Conservation (phyloP, 2,888 invertebrate species). For the Chymomyza amoena region DNA sequence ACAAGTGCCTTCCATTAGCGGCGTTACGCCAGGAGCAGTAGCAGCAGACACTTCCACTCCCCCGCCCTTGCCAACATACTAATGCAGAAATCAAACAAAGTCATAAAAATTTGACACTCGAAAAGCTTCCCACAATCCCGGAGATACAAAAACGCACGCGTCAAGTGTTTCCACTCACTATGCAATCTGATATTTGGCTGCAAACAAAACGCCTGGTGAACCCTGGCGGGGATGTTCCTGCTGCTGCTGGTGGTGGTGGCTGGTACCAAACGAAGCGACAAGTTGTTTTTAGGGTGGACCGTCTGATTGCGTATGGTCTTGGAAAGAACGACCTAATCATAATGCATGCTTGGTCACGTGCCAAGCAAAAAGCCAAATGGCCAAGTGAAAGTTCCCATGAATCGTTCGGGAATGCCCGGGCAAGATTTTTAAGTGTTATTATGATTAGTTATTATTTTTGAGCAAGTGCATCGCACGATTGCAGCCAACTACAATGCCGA, state of each 20-base stretch:
- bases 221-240: slow-evolving; percentile 21
- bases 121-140: slow-evolving; percentile 58
- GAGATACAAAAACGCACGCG: slow-evolving; percentile 46
- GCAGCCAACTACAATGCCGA: slow-evolving; percentile 42
- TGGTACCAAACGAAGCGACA: slow-evolving; percentile 13
- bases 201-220: slow-evolving; percentile 20
- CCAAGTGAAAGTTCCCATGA: slow-evolving; percentile 17
- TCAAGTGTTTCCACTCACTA: slow-evolving; percentile 44
- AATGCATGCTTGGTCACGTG: slow-evolving; percentile 72
- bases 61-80: too few species aligned
- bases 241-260: slow-evolving; percentile 26
- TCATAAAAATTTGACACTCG: slow-evolving; percentile 72
- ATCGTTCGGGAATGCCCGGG: slow-evolving; percentile 42
- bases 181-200: slow-evolving; percentile 68
- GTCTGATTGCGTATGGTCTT: slow-evolving; percentile 23
- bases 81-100: slow-evolving; percentile 66
- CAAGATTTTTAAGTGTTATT: slow-evolving; percentile 58
- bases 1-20: slow-evolving; percentile 71
- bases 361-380: slow-evolving; percentile 42
- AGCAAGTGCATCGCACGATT: slow-evolving; percentile 50
- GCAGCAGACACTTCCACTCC: neutral
- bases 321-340: slow-evolving; percentile 63
- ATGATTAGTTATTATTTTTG: slow-evolving; percentile 64
- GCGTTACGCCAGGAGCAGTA: slow-evolving; percentile 48
- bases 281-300: slow-evolving; percentile 15